Base-by-base conservation (phyloP, 35 echinoderm and acorn worm genomes). In the Nesometra sesokonis region DNA sequence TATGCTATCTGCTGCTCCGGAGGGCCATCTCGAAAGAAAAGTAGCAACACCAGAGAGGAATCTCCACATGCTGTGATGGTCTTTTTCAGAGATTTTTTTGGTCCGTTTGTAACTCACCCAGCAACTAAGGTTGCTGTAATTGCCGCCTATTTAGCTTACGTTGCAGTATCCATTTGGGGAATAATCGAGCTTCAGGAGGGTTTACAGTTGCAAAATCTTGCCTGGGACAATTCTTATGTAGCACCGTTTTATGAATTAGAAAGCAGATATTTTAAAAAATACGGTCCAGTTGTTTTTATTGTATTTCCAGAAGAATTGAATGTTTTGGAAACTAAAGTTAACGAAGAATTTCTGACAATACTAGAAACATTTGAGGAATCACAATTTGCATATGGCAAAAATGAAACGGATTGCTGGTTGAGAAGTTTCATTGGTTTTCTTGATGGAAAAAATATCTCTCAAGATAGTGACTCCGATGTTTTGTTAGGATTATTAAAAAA, bases 71-170 rank as follows among this genome's bases (percentile, higher is more conserved):
- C 82, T 31, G 37, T 89, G 35, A 84, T 84, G 88, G 32, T 83
- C 13, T 93, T 90, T 27, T 93, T 93, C 85, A 57, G 86, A 30
- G 77, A 90, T 29, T 89, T 87, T 32, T 90, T 82, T 32, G 85
- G 78, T 30, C 89, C 89, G 21, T 83, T 93, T 29, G 47, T 93
- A 0, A 87, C 67, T 37, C 35, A 76, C 15, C 77, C 83, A 13
- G 17, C 46, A 2, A 47, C 76, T 13, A 81, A 80, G 36, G 11
- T 81, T 0, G 29, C 88, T 19, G 76, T 78, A 23, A 19, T 90
- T 30, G 11, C 91, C 27, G 21, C 82, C 3, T 94, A 85, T 33
- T 0, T 57, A 27, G 30, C 35, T 0, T 94, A 94, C 36, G 5
- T 94, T 29, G 86, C 31, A 0, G 77, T 77, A 0, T 89, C 89